These are phyloP conservation scores for Dreissena polymorpha DNA, from an alignment of 1,140 invertebrate species.

Conservation along the genomic window DNA sequence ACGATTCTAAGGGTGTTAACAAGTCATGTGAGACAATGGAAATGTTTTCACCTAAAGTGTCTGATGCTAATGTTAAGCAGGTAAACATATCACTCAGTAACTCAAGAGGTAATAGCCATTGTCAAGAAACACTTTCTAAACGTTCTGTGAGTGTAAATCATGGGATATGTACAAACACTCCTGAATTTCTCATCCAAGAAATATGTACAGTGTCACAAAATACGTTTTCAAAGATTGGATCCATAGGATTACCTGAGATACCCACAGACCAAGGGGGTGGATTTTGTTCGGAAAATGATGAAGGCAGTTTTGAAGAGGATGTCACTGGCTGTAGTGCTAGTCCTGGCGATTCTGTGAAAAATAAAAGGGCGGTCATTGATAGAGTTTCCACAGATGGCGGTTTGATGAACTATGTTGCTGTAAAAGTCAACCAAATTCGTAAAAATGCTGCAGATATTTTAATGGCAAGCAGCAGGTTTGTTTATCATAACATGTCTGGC, in stretches of 20 bases:
- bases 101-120: no score
- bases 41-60: no score
- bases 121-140: no score
- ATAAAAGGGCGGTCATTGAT: no score
- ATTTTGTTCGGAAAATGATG: constrained; percentile 18
- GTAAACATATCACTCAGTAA: no score
- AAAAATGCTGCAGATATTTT: constrained; percentile 48
- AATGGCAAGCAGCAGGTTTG: constrained; percentile 36
- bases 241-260: no score
- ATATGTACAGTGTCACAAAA: constrained; percentile 17
- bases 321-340: neutral
- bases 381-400: neutral
- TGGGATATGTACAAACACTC: neutral
- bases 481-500: constrained; percentile 6
- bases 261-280: neutral
- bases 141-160: no score
- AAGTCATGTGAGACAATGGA: no score
- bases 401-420: constrained; percentile 11
- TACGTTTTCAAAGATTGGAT: neutral
- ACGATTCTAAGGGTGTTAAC: no score
- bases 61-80: no score
- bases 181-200: constrained; percentile 17
- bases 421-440: neutral
- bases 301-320: neutral
- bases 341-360: neutral